Evolutionary conservation across 2,113 vertebrate species (phyloP).

Genomic region (Callaeas wilsoni): DNA sequence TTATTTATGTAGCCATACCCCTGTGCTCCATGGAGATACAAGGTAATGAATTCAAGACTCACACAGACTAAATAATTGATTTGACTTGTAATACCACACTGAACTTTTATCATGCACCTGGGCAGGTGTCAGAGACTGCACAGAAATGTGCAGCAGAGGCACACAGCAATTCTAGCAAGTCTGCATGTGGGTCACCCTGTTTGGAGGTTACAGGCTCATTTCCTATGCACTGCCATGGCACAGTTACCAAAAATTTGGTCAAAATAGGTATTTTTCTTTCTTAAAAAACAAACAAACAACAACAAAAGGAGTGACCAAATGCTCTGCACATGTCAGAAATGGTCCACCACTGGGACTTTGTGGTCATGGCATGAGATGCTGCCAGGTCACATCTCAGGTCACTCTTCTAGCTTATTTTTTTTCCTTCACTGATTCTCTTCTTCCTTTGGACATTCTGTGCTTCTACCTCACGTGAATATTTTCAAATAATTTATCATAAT

Average conservation of each 20-base stretch:
- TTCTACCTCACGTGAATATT: not conserved
- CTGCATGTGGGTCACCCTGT: not conserved
- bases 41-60: not conserved
- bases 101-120: not conserved
- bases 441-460: not conserved
- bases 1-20: not conserved
- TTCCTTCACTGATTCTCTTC: not conserved
- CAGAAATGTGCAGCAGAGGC: not conserved
- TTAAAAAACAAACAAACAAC: not conserved
- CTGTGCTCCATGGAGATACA: not conserved
- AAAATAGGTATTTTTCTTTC: not conserved
- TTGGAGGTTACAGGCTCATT: not conserved
- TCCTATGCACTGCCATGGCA: not conserved
- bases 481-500: not conserved
- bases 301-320: not conserved
- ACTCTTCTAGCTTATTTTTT: not conserved
- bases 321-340: not conserved
- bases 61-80: slow-evolving; percentile 35
- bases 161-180: not conserved
- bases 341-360: no score
- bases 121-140: not conserved
- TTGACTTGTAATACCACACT: not conserved
- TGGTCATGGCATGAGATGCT: not conserved
- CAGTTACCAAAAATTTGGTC: not conserved
- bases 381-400: not conserved